Evolutionary conservation across 2,113 vertebrate genomes (phyloP), one percentile per base, ranked within the genome.

Genomic region (Syrmaticus mikado): DNA sequence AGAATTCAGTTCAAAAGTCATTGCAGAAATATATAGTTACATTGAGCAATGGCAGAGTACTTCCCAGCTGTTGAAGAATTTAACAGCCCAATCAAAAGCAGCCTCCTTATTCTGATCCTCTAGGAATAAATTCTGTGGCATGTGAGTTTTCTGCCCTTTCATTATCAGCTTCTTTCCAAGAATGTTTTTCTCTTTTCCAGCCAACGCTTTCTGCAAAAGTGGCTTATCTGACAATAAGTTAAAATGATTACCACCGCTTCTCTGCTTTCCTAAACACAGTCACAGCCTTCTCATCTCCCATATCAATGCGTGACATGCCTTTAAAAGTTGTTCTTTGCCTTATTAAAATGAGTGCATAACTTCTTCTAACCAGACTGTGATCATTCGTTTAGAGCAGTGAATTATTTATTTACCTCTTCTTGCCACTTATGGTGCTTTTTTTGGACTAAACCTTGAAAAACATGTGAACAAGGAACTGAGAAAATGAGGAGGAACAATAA

Each of bases 1-100:
- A 52, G 28, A 94, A 94, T 90, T 74, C 64, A 52, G 78, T 6
- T 4, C 55, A 67, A 41, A 94, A 93, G 60, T 74, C 32, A 90
- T 41, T 24, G 30, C 61, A 88, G 80, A 77, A 94, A 85, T 68
- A 64, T 0, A 57, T 12, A 45, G 71, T 52, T 66, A 9, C 0
- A 0, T 0, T 41, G 46, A 83, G 87, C 75, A 81, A 34, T 18
- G 46, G 65, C 79, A 92, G 55, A 61, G 65, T 57, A 20, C 68
- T 65, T 93, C 57, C 67, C 76, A 89, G 75, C 64, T 85, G 57
- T 10, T 87, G 75, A 52, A 46, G n/a, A 72, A 3, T n/a, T 81
- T 45, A 65, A 83, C 55, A 83, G 34, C 68, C 79, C 52, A 20
- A 19, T 58, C 2, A 1, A 89, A 80, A 92, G 57, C 1, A 91